Evolutionary conservation across 2,888 invertebrate genomes (phyloP).

Genomic region (Folsomia candida): DNA sequence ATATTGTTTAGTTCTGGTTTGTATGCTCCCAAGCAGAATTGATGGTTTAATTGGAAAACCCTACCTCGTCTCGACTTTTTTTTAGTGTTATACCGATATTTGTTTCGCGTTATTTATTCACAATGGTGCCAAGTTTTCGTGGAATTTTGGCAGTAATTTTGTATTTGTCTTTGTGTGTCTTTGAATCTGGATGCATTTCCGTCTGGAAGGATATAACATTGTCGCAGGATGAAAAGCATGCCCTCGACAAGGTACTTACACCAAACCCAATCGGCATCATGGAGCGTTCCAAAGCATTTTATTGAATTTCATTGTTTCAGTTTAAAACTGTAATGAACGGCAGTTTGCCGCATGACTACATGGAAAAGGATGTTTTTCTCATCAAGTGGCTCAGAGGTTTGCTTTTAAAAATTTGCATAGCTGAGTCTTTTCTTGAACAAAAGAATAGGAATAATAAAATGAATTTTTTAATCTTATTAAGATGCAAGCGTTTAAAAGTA

Average conservation of each 20-base stretch:
- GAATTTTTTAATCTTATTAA: not conserved
- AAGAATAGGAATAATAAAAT: not conserved
- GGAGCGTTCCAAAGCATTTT: no score
- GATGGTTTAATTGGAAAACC: no score
- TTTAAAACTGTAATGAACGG: not conserved
- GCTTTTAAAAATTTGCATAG: not conserved
- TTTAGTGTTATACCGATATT: no score
- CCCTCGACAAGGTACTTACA: not conserved
- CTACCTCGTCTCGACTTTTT: no score
- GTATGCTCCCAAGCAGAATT: no score
- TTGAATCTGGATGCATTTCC: not conserved
- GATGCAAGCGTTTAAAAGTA: no score
- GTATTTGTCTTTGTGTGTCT: not conserved
- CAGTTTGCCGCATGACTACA: not conserved
- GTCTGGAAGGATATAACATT: not conserved
- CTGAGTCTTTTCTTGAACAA: not conserved
- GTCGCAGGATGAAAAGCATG: not conserved
- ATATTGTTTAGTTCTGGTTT: no score
- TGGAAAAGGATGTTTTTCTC: constrained; percentile 6
- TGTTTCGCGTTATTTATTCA: no score
- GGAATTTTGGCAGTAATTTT: not conserved
- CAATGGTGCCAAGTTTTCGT: no score
- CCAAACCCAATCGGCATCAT: no score
- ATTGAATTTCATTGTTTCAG: not conserved
- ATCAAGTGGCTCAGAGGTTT: constrained; percentile 12